Evolutionary conservation across 2,888 invertebrate genomes (phyloP), one percentile per base, ranked within the genome.

Genomic region (Bellardia pandia): DNA sequence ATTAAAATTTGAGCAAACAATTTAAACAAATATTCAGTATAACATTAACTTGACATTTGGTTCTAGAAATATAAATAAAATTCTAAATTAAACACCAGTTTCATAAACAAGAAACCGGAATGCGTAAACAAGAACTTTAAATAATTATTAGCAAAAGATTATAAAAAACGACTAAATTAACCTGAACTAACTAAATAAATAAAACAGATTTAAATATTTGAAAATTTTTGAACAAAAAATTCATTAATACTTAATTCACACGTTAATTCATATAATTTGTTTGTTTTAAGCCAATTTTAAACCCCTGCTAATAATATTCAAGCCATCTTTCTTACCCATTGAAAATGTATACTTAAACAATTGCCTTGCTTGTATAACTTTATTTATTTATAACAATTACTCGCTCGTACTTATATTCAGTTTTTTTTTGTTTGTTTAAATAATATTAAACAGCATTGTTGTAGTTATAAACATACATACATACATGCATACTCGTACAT

Each of bases 1-100:
- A 45, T 45, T 45, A 45, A 45, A 11, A 45, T 45, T 45, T 11
- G 11, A 45, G 9, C 8, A 9, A 45, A 45, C 1, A 45, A 45
- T 13, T 13, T 45, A 11, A 45, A 45, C 7, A 45, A 45, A 45
- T 11, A 45, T 11, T 13, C n/a, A 4, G 42, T 4, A 64, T 45
- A 45, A 6, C 45, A 42, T 45, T 23, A 66, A 66, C 66, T 66
- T 66, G 66, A 66, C 66, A 45, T 66, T 66, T 66, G 16, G 23
- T 45, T 45, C 23, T 42, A 45, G 14, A 62, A 33, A 62, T 33
- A 62, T 62, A 37, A 37, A 66, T 8, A 2, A 42, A 66, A 66
- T 13, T 30, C 11, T 3, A 23, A 23, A 23, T 37, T 5, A 37
- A 37, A 37, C 5, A 33, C 60, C 4, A 13, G 60, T 60, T 62